A percentile compares a stretch with the other conserved stretches of the same genome.
Evolutionary conservation across 1,140 invertebrate species (phyloP).

Genomic region (Caenorhabditis tropicalis): DNA sequence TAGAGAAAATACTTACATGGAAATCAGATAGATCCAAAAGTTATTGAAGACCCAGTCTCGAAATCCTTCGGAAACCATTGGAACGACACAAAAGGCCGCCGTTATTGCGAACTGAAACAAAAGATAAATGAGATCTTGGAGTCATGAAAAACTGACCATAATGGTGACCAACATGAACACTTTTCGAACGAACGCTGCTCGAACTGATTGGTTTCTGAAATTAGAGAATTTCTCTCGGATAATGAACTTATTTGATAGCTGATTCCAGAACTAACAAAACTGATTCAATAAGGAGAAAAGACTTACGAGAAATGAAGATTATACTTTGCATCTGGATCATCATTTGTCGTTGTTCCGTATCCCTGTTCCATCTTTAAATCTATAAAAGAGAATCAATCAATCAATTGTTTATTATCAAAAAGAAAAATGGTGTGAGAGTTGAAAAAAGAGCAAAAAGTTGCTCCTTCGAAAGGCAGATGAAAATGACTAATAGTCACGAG

Average conservation of each 20-base stretch:
- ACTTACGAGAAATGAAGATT: background rate
- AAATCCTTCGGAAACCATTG: background rate
- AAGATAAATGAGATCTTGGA: background rate
- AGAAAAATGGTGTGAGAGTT: background rate
- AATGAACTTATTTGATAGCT: background rate
- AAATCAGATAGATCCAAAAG: background rate
- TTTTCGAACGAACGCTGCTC: conserved; percentile 67
- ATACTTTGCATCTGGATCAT: conserved; percentile 11
- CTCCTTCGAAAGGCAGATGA: too few relatives aligned
- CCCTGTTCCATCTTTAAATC: conserved; percentile 3
- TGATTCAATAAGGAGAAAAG: background rate
- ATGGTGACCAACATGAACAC: conserved; percentile 65
- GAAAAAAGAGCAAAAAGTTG: background rate
- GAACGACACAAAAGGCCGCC: background rate
- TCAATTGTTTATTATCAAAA: background rate
- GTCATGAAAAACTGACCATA: conserved; percentile 63
- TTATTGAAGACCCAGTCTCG: background rate
- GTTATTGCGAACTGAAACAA: conserved; percentile 50
- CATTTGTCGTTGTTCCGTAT: conserved; percentile 1
- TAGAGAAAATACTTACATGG: background rate
- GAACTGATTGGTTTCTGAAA: conserved; percentile 60
- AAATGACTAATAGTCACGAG: background rate
- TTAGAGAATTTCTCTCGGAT: too few relatives aligned
- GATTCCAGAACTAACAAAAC: background rate
- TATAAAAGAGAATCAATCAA: background rate